Conservation (phyloP, 2,113 vertebrate species). For the Macrotus californicus region DNA sequence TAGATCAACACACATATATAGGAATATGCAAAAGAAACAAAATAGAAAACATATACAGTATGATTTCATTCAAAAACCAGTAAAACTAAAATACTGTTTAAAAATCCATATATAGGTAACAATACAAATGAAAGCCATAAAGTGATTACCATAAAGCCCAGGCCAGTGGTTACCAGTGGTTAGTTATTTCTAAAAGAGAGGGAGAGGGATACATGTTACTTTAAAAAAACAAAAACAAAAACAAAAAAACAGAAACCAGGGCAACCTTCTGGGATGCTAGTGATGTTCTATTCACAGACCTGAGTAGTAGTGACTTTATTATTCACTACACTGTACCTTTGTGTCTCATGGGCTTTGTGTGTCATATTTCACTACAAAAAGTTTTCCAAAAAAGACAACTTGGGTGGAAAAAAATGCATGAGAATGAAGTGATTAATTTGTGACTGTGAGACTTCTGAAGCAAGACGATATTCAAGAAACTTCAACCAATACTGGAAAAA, state of each 20-base stretch:
- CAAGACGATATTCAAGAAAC: not conserved
- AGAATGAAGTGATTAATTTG: too few species aligned
- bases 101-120: not conserved
- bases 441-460: not conserved
- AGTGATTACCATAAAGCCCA: not conserved
- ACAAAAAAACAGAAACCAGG: not conserved
- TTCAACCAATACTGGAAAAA: not conserved
- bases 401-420: too few species aligned
- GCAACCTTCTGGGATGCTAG: not conserved
- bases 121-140: not conserved
- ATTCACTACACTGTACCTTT: not conserved
- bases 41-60: not conserved
- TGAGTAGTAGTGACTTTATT: not conserved
- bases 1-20: not conserved
- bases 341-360: not conserved
- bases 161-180: not conserved
- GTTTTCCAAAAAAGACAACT: not conserved
- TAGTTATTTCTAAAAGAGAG: not conserved
- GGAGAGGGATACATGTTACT: not conserved
- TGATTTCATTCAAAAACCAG: not conserved
- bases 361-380: not conserved
- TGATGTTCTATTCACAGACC: not conserved
- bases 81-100: not conserved
- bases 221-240: too few species aligned
- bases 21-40: not conserved